Percentiles rank a stretch among this genome's conserved stretches.
Conservation (phyloP, 2,797 vertebrate genomes). For the Cryptoprocta ferox region DNA sequence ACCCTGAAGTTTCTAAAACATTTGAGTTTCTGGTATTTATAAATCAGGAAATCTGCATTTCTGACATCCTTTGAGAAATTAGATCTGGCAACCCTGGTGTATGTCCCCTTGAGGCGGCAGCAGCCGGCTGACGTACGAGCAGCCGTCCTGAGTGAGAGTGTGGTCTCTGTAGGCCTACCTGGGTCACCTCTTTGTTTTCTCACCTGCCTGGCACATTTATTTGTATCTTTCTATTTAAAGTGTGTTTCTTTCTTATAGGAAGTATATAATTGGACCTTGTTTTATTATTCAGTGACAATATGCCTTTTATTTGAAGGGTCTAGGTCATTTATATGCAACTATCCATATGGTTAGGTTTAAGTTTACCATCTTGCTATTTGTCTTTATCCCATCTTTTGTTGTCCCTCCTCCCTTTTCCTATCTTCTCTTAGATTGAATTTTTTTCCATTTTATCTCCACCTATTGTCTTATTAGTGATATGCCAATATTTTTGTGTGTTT, state of each 20-base stretch:
- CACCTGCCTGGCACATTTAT: neutral
- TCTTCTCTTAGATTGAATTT: neutral
- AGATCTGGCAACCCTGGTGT: neutral
- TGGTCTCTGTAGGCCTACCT: neutral
- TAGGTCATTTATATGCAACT: neutral
- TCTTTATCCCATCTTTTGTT: neutral
- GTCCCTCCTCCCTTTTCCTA: neutral
- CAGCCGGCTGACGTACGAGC: neutral
- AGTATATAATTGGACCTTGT: neutral
- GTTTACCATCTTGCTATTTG: neutral
- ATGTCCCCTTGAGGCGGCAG: neutral
- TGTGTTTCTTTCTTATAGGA: constrained; percentile 9
- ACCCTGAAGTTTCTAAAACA: neutral
- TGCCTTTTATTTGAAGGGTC: neutral
- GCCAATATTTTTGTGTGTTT: neutral
- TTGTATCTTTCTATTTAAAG: constrained; percentile 1
- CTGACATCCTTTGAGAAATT: neutral
- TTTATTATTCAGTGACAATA: neutral
- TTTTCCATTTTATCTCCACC: neutral
- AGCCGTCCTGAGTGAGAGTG: neutral
- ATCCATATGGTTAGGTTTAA: neutral
- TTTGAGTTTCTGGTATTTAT: neutral
- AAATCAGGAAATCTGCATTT: neutral
- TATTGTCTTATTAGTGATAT: neutral
- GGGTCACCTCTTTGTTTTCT: neutral